phyloP scores from a whole-genome alignment of 2,797 vertebrate genomes.

The Sebastes nivosus region DNA sequence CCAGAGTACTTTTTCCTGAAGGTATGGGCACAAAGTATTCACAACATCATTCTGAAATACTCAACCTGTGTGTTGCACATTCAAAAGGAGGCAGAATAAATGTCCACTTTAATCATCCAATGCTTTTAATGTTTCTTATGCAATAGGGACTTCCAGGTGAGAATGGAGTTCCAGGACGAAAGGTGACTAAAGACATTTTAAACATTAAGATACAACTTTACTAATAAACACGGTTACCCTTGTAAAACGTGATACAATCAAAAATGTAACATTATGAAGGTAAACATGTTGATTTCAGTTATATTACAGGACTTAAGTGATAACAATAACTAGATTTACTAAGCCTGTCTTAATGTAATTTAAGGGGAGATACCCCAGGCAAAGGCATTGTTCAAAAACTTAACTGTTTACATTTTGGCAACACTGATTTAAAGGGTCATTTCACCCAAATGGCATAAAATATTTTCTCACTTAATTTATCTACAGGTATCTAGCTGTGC shows the following conservation, averaged over 20 bases:
- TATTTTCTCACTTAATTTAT: too few relatives aligned
- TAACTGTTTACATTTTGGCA: neutral
- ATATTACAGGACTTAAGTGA: neutral
- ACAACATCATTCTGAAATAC: neutral
- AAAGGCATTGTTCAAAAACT: rapidly evolving
- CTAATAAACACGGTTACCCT: neutral
- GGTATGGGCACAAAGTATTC: slow-evolving; percentile 56
- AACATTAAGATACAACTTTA: neutral
- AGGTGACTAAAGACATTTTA: slow-evolving; percentile 73
- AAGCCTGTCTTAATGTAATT: neutral
- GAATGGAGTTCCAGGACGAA: slow-evolving; percentile 79
- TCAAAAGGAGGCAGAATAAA: neutral
- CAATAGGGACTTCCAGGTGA: slow-evolving; percentile 85
- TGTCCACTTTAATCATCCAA: neutral
- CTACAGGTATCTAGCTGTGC: too few relatives aligned
- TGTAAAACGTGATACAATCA: neutral
- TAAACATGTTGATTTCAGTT: neutral
- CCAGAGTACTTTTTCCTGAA: slow-evolving; percentile 79
- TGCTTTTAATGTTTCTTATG: slow-evolving; percentile 23
- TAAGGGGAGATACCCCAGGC: neutral
- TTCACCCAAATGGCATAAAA: neutral
- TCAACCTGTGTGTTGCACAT: neutral
- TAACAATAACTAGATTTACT: rapidly evolving
- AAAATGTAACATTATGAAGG: neutral
- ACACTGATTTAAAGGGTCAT: neutral